Base-by-base conservation (phyloP, 2,888 invertebrate genomes). In the Pseudanteris insignis region DNA sequence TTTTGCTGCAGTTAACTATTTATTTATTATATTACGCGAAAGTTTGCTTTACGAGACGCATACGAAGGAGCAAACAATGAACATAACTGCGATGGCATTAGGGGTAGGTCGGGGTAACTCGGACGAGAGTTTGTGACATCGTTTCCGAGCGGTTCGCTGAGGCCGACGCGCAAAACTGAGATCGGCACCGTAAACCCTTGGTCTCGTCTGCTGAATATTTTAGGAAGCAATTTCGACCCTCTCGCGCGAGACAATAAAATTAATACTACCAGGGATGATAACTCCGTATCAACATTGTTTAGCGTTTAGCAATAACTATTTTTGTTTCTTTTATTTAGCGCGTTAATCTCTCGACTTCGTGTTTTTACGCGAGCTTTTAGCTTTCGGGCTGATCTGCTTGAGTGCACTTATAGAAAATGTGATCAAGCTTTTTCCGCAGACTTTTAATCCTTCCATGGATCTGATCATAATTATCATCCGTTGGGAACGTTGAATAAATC, bases 201-300 rank as follows among this genome's bases (percentile, higher is more conserved):
- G 67, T 58, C 66, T 58, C 62, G 67, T 70, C 72, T 70, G 67
- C 69, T 77, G 75, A 77, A 77, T 77, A 76, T 76, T 77, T 77
- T 70, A 76, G 69, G 66, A 65, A 68, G 72, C 71, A 76, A 76
- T 76, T 76, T 69, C 70, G 62, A 63, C 68, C 69, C 70, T 66
- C 66, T 50, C 44, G 53, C 47, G 54, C 48, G 66, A 70, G 70
- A 70, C 74, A 70, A 71, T 69, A 68, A 72, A 74, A 75, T 74
- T 73, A 75, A 74, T 74, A 70, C 70, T n/a, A 41, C 50, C 36
- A 37, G 41, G 43, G 51, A 51, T 55, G 51, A 41, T 50, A 53
- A 53, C 43, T 50, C 48, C 55, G 62, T 54, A 62, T 59, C 51
- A 65, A 55, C 59, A 54, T 62, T 51, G 43, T 55, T 51, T 47